Evolutionary conservation across 1,140 invertebrate species (phyloP).

Genomic region (Bilobella aurantiaca): DNA sequence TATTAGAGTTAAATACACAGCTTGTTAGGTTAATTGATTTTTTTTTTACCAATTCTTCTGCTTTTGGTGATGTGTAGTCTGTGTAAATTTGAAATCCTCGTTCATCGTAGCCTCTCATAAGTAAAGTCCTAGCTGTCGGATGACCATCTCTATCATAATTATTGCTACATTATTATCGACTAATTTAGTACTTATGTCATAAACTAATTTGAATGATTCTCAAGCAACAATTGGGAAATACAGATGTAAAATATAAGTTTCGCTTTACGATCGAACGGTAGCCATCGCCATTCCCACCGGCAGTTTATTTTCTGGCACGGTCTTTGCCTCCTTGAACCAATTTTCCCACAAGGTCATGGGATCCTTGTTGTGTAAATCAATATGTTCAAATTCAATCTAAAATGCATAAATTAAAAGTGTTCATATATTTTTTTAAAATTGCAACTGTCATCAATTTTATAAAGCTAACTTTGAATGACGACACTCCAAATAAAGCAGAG

Average conservation of each 20-base stretch:
- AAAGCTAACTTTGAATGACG: background rate
- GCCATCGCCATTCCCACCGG: background rate
- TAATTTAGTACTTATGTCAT: too few relatives aligned
- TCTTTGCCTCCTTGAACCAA: background rate
- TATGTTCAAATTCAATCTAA: background rate
- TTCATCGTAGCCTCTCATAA: background rate
- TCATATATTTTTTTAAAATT: background rate
- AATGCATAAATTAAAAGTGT: background rate
- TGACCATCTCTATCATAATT: background rate
- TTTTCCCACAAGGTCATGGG: background rate
- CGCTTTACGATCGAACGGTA: background rate
- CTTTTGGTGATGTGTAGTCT: constrained; percentile 2
- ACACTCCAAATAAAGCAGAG: background rate
- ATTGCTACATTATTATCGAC: too few relatives aligned
- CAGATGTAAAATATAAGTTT: too few relatives aligned
- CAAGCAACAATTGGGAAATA: too few relatives aligned
- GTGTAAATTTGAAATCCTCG: background rate
- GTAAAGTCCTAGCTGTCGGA: background rate
- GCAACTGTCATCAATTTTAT: too few relatives aligned
- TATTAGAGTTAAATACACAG: background rate
- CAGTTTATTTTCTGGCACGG: background rate
- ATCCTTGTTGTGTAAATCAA: constrained; percentile 2
- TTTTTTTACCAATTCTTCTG: background rate
- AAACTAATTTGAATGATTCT: background rate
- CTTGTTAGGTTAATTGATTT: too few relatives aligned